Percentiles rank a stretch among this genome's conserved stretches.
These are phyloP conservation scores for Chaetorhynchus papuensis DNA, from an alignment of 2,113 vertebrate species.

Conservation along the genomic window DNA sequence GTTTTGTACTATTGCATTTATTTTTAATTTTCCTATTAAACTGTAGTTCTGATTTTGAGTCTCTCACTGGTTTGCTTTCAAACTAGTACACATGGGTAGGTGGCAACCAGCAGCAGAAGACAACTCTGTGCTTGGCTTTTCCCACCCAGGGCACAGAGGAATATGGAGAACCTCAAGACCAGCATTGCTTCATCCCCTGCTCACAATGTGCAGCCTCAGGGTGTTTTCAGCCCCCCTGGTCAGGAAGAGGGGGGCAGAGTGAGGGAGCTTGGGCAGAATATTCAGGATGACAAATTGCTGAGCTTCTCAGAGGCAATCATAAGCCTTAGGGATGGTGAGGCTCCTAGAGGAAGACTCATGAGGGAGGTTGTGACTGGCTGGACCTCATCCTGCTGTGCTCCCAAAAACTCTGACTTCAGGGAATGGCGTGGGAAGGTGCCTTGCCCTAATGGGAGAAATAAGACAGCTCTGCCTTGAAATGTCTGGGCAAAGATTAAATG, in stretches of 20 bases:
- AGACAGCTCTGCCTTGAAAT: conserved; percentile 39
- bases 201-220: neutral
- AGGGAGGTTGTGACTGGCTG: neutral
- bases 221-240: neutral
- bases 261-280: neutral
- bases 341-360: neutral
- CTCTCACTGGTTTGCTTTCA: neutral
- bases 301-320: neutral
- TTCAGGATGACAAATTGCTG: neutral
- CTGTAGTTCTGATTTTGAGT: too few species aligned
- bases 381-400: neutral
- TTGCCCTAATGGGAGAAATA: neutral
- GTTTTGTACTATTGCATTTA: too few species aligned
- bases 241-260: neutral
- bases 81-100: neutral
- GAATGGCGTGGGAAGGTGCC: conserved; percentile 11
- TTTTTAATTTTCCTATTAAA: too few species aligned
- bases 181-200: neutral
- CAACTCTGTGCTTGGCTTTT: neutral
- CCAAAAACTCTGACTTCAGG: neutral
- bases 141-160: neutral
- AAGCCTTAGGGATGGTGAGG: neutral
- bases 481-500: conserved; percentile 34
- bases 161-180: neutral
- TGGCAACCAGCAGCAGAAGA: neutral